These are phyloP conservation scores for Philotrypesis tridentata DNA, from an alignment of 1,140 invertebrate genomes.

Conservation along the genomic window DNA sequence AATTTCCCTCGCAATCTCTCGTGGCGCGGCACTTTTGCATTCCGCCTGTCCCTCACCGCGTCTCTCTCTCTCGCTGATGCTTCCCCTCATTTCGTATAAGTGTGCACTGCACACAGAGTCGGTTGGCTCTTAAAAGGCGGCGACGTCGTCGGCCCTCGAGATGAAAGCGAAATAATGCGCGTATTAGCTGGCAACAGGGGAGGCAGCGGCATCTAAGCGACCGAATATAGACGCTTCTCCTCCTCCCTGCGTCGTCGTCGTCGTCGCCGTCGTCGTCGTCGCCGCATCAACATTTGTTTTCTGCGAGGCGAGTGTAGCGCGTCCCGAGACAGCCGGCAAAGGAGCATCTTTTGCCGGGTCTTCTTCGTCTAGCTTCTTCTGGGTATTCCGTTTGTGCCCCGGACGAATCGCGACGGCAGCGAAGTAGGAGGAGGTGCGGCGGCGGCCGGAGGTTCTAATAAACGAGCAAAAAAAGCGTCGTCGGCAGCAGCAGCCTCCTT, in stretches of 20 bases:
- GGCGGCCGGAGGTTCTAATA: background rate
- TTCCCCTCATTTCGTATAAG: too few species aligned
- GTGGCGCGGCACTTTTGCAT: background rate
- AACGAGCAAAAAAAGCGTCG: slow-evolving; percentile 15
- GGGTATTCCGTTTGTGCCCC: slow-evolving; percentile 12
- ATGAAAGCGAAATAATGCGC: slow-evolving; percentile 43
- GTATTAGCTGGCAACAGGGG: slow-evolving; percentile 25
- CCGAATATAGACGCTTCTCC: slow-evolving; percentile 28
- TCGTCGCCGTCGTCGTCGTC: slow-evolving; percentile 11
- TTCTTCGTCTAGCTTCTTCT: slow-evolving; percentile 17
- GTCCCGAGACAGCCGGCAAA: background rate
- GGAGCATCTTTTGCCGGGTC: background rate
- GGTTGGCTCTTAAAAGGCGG: background rate
- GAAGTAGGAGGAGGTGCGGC: too few species aligned
- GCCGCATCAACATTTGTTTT: slow-evolving; percentile 30
- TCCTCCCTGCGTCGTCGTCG: background rate
- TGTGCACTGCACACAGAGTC: background rate
- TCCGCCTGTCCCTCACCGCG: background rate
- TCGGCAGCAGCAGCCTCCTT: background rate
- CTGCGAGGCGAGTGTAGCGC: background rate
- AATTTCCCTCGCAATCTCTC: background rate
- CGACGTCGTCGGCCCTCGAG: background rate
- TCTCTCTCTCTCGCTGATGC: background rate
- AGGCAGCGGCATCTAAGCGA: background rate
- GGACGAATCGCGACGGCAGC: too few species aligned